Conservation (phyloP, 2,888 invertebrate genomes). For the Cosmia trapezina region DNA sequence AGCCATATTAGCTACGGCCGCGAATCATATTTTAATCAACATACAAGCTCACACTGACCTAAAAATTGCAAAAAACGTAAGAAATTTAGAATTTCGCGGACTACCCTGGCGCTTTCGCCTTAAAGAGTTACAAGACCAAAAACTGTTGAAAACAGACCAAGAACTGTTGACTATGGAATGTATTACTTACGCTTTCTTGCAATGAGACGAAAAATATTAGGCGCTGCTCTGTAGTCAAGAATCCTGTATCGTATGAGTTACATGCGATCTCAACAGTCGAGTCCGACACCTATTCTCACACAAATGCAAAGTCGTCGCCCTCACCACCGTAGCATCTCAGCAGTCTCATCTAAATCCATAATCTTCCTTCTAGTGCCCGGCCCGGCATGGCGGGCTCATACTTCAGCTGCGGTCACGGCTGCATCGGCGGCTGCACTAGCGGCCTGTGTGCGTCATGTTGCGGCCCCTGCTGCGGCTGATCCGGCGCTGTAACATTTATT, state of each 20-base stretch:
- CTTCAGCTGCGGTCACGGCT: slow-evolving; percentile 84
- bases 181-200: not conserved
- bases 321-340: too few species aligned
- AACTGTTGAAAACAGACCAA: not conserved
- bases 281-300: too few species aligned
- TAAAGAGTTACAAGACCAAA: not conserved
- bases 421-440: slow-evolving; percentile 84
- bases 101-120: too few species aligned
- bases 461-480: slow-evolving; percentile 79
- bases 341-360: not conserved
- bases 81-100: too few species aligned
- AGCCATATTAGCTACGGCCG: too few species aligned
- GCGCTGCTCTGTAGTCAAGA: not conserved
- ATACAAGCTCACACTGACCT: too few species aligned
- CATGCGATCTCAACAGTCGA: not conserved
- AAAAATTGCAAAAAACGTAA: too few species aligned
- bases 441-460: slow-evolving; percentile 83
- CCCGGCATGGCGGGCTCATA: slow-evolving; percentile 82
- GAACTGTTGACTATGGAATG: too few species aligned
- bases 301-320: not conserved
- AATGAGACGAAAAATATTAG: not conserved
- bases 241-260: not conserved
- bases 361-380: slow-evolving; percentile 73
- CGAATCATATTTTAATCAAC: too few species aligned
- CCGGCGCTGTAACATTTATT: slow-evolving; percentile 13